Conservation (phyloP, 2,888 invertebrate genomes). For the Hemistola chrysoprasaria region DNA sequence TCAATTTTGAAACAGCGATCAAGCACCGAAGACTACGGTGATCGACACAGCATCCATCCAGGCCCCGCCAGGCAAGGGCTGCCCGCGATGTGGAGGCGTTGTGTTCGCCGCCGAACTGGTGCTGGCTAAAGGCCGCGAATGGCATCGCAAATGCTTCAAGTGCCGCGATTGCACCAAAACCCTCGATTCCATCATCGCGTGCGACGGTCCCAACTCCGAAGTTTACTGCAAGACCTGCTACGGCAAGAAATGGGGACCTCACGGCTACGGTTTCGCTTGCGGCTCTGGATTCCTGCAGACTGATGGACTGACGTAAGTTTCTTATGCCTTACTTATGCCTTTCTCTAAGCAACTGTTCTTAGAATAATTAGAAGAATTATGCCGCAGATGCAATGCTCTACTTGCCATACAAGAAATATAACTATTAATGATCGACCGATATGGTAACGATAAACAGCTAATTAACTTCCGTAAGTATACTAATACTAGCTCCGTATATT, state of each 20-base stretch:
- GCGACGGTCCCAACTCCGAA: conserved; percentile 95
- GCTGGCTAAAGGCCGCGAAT: conserved; percentile 93
- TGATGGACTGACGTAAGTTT: conserved; percentile 91
- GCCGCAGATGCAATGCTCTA: conserved; percentile 11
- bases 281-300: conserved; percentile 97
- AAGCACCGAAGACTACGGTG: conserved; percentile 88
- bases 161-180: conserved; percentile 96
- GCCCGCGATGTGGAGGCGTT: conserved; percentile 94
- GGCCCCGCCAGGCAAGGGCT: conserved; percentile 93
- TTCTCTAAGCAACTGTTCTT: neutral
- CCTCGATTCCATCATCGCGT: conserved; percentile 97
- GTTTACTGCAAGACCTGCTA: conserved; percentile 99
- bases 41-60: conserved; percentile 90
- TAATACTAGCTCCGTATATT: no score
- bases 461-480: neutral
- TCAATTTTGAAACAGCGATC: conserved; percentile 79
- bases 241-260: conserved; percentile 98
- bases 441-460: neutral
- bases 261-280: conserved; percentile 97
- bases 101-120: conserved; percentile 98
- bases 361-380: neutral
- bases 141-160: conserved; percentile 97
- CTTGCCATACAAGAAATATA: conserved; percentile 10
- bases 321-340: conserved; percentile 5
- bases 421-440: conserved; percentile 1